Base-by-base conservation (phyloP, 2,797 vertebrate genomes). In the Corythornis leucogaster region DNA sequence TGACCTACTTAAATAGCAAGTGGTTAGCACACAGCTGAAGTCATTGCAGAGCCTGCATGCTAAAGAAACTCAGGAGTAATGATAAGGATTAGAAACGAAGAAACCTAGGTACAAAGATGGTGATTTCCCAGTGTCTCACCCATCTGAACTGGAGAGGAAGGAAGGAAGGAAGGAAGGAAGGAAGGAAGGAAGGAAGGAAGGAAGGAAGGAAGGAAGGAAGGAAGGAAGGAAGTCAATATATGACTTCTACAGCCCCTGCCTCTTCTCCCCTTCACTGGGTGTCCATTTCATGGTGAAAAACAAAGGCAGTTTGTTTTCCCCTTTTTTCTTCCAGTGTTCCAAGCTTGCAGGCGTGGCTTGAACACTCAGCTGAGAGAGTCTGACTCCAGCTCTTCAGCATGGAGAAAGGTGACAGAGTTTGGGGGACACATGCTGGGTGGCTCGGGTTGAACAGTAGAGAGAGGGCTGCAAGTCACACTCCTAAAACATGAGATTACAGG, bases 1-100 rank as follows among this genome's bases (percentile, higher is more conserved):
- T 20, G 85, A 33, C 13, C 48, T 86, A 5, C 48, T 67, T 15
- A 7, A 87, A 9, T 46, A 79, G 89, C 18, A 5, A 92, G 75
- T 38, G 83, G 61, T 95, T 53, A 68, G 74, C 80, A 45, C 57
- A 22, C 11, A 61, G 81, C 73, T 83, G 46, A 38, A 85, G 63
- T 15, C 83, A 54, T 35, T 21, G 54, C 48, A 74, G 76, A 85
- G 58, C 48, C 17, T 10, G 14, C 43, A 22, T 67, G 45, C 64
- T 53, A 18, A 78, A 80, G 31, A 33, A 25, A 53, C 38, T 40
- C 68, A 45, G 35, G 22, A 43, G 16, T 30, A 26, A n/a, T 13
- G 48, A 55, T 5, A 59, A 26, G 3, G 0, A 63, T 31, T 38
- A 45, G 20, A 79, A 87, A 46, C 33, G 1, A 17, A 0, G 10